Base-by-base conservation (phyloP, 53 echinoderm and acorn worm species). In the Actinopyga echinites region DNA sequence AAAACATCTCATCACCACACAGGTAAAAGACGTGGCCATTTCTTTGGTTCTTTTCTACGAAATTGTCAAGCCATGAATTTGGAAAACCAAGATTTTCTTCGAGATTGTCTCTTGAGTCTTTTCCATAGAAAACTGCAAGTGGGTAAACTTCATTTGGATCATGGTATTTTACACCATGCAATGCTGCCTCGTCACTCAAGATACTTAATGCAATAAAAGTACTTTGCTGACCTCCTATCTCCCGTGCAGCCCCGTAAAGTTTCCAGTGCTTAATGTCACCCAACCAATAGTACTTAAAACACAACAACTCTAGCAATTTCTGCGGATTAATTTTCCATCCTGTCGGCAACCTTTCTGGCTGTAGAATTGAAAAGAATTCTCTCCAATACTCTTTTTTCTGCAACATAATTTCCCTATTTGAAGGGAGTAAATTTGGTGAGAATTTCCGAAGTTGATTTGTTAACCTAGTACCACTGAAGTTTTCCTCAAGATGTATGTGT, bases 1-100 rank as follows among this genome's bases (percentile, higher is more conserved):
- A 62, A 43, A 93, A 83, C 91, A 93, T 91, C 37, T 91, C 85
- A 86, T 93, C 89, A 6, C 86, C 91, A 66, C 68, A 81, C 5
- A 93, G 40, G 57, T 87, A 90, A 59, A 89, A 75, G 11, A 45
- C 1, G 20, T 75, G 28, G 29, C 17, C 75, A 6, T 75, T 15
- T 2, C 10, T 9, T 53, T 53, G 26, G 30, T 75, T 45, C 15
- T 75, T 45, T 23, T 15, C 35, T 4, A 69, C 11, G 37, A 69
- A 69, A 22, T 30, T 22, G 19, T 71, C 71, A 24, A 71, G 75
- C 49, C 49, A 75, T 13, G 53, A 75, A 75, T 22, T 29, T 29
- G 53, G 49, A 60, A 85, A 89, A 56, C 60, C 75, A 24, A 79
- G 26, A 28, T 79, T 58, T 20, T 79, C 58, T 71, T 92, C 92